Evolutionary conservation across 2,888 invertebrate genomes (phyloP).

Genomic region (Apotomis betuletana): DNA sequence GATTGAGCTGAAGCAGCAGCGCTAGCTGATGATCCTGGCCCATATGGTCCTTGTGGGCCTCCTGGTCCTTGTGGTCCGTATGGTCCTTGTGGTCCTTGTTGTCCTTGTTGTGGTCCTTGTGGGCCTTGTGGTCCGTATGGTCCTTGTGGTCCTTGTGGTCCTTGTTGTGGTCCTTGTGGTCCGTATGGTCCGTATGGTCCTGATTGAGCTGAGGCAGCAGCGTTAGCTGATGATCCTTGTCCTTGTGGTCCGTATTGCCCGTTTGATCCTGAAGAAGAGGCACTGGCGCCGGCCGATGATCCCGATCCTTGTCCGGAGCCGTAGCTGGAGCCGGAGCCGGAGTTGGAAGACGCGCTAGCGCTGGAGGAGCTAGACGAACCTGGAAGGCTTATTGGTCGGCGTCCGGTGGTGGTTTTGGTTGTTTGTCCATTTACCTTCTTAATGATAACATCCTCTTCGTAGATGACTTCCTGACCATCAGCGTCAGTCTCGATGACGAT

Average conservation of each 20-base stretch:
- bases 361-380: too few relatives aligned
- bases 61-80: neutral
- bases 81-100: conserved; percentile 18
- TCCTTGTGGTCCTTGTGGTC: neutral
- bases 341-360: too few relatives aligned
- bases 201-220: too few relatives aligned
- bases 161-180: conserved; percentile 8
- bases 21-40: conserved; percentile 29
- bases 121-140: neutral
- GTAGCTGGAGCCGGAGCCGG: too few relatives aligned
- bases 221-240: too few relatives aligned
- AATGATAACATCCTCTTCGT: conserved; percentile 64
- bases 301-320: neutral
- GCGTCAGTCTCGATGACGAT: conserved; percentile 56
- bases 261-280: neutral
- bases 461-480: conserved; percentile 56
- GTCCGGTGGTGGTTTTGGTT: conserved; percentile 5
- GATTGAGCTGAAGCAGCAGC: conserved; percentile 36
- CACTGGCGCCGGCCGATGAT: conserved; percentile 8
- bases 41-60: neutral
- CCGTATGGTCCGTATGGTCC: conserved; percentile 9
- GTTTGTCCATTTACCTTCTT: conserved; percentile 48
- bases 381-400: neutral
- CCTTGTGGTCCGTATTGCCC: neutral
- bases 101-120: neutral